These are phyloP conservation scores for Catharus ustulatus DNA, from an alignment of 2,797 vertebrate species.

Conservation along the genomic window DNA sequence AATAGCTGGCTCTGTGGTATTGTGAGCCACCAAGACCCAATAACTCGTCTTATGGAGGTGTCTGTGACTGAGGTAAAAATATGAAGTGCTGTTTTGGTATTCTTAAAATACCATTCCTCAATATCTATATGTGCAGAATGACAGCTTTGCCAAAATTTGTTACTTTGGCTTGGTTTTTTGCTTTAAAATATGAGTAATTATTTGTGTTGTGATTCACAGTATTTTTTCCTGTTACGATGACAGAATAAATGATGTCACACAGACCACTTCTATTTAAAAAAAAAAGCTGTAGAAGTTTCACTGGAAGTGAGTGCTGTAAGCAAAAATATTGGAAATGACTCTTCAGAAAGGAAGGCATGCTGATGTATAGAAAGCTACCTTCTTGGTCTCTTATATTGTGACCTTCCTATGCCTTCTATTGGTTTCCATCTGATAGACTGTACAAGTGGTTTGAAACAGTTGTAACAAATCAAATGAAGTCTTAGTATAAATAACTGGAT, in stretches of 20 bases:
- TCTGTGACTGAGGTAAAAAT: conserved; percentile 89
- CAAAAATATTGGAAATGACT: neutral
- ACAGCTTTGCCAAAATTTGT: neutral
- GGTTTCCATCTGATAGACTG: neutral
- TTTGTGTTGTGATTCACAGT: neutral
- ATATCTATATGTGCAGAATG: neutral
- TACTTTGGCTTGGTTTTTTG: neutral
- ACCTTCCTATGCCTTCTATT: neutral
- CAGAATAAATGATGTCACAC: neutral
- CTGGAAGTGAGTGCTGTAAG: neutral
- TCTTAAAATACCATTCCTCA: neutral
- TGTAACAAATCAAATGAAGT: neutral
- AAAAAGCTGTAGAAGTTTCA: neutral
- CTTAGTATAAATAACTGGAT: neutral
- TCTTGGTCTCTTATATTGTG: neutral
- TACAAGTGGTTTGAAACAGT: neutral
- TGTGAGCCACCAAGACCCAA: conserved; percentile 91
- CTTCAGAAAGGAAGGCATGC: neutral
- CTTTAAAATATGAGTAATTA: neutral
- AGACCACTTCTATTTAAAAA: neutral
- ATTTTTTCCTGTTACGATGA: neutral
- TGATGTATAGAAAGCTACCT: neutral
- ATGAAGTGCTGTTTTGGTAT: neutral
- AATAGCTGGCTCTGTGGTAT: conserved; percentile 89
- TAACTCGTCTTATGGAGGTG: conserved; percentile 95